phyloP scores from a whole-genome alignment of 2,797 vertebrate species.

The Sarcoramphus papa region DNA sequence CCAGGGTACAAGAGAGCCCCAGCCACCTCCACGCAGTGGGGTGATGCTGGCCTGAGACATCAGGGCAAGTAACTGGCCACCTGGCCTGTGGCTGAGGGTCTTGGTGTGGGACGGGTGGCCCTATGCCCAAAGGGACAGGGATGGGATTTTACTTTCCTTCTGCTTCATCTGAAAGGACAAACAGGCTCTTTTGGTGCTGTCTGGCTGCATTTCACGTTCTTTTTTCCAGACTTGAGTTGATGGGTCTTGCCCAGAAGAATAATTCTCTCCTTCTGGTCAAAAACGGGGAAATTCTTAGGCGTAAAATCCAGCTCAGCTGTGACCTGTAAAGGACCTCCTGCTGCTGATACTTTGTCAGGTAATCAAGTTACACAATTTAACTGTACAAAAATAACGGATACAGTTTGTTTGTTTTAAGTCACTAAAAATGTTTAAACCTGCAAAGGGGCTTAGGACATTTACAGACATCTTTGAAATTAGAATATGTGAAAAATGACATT shows the following conservation, averaged over 20 bases:
- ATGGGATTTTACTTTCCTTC: not conserved
- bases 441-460: not conserved
- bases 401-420: not conserved
- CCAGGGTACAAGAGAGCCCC: not conserved
- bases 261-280: not conserved
- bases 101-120: not conserved
- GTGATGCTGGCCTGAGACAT: not conserved
- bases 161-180: not conserved
- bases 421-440: not conserved
- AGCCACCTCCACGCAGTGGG: rapidly evolving
- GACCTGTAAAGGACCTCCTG: not conserved
- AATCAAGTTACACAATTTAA: not conserved
- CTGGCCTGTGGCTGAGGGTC: not conserved
- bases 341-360: not conserved
- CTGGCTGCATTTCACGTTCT: not conserved
- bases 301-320: not conserved
- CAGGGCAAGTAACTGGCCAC: not conserved
- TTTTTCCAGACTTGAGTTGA: not conserved
- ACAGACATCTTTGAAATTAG: not conserved
- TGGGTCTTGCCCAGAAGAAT: not conserved
- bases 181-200: not conserved
- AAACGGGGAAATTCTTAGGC: not conserved
- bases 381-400: not conserved
- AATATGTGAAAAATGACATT: not conserved
- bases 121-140: not conserved